Evolutionary conservation across 2,888 invertebrate genomes (phyloP).

Genomic region (Athalia cordata): DNA sequence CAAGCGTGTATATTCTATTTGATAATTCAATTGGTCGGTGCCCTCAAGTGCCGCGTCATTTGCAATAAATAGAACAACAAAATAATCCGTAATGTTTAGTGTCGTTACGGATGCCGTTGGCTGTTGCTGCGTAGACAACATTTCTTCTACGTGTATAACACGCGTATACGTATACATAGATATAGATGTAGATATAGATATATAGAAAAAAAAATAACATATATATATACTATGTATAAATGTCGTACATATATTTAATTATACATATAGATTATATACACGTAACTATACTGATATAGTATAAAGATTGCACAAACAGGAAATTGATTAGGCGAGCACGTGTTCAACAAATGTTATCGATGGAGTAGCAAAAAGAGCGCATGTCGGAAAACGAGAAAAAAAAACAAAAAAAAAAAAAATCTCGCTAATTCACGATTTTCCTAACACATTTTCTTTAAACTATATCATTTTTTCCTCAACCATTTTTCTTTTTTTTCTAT

Average conservation of each 20-base stretch:
- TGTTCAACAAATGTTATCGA: slow-evolving; percentile 21
- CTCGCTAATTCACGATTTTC: no score
- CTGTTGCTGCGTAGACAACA: not conserved
- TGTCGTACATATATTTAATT: slow-evolving; percentile 1
- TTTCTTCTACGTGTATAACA: not conserved
- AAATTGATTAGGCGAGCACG: slow-evolving; percentile 38
- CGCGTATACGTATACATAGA: not conserved
- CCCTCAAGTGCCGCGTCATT: not conserved
- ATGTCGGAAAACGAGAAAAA: no score
- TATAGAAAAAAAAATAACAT: not conserved
- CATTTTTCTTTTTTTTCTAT: no score
- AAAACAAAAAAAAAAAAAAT: no score
- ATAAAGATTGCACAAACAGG: slow-evolving; percentile 22
- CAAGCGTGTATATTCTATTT: not conserved
- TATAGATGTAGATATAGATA: not conserved
- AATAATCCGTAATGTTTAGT: not conserved
- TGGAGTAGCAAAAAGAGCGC: not conserved
- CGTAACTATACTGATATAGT: not conserved
- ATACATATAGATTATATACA: not conserved
- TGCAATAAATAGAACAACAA: not conserved
- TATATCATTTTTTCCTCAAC: no score
- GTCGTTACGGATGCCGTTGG: no score
- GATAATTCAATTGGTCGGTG: not conserved
- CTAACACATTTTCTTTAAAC: no score
- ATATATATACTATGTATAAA: not conserved